A percentile compares a stretch with the other conserved stretches of the same genome.
Evolutionary conservation across 2,797 vertebrate genomes (phyloP).

Genomic region (Phylloscopus collybita): DNA sequence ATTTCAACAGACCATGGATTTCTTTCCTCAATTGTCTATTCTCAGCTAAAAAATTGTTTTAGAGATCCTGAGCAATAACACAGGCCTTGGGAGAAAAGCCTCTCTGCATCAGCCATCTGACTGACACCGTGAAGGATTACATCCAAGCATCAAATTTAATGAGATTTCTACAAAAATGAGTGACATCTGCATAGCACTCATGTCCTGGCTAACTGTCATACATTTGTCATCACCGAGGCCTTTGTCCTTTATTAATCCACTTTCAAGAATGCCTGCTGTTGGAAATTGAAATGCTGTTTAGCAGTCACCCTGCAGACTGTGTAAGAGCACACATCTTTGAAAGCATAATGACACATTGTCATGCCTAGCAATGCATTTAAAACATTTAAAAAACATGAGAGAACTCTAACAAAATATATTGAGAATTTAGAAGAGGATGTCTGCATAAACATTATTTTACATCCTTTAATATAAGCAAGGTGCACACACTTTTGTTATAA

Average conservation of each 20-base stretch:
- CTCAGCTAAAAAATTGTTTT: slow-evolving; percentile 55
- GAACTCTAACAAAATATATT: slow-evolving; percentile 2
- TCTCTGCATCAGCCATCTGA: slow-evolving; percentile 30
- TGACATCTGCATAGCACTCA: slow-evolving; percentile 60
- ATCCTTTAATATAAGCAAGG: not conserved
- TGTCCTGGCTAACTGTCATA: slow-evolving; percentile 49
- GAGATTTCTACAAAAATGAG: slow-evolving; percentile 62
- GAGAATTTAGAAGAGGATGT: not conserved
- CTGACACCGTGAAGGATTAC: slow-evolving; percentile 67
- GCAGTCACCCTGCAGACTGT: slow-evolving; percentile 14
- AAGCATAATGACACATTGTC: slow-evolving; percentile 27
- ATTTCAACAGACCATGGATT: slow-evolving; percentile 22
- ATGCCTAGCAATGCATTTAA: slow-evolving; percentile 25
- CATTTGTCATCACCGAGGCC: slow-evolving; percentile 48
- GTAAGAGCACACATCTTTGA: not conserved
- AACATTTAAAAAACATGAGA: slow-evolving; percentile 21
- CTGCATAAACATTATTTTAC: slow-evolving; percentile 11
- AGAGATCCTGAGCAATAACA: slow-evolving; percentile 45
- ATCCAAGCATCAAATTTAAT: slow-evolving; percentile 59
- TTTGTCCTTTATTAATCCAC: slow-evolving; percentile 57
- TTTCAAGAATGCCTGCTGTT: slow-evolving; percentile 47
- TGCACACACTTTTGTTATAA: not conserved
- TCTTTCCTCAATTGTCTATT: slow-evolving; percentile 39
- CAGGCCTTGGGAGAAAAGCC: not conserved
- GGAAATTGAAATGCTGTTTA: slow-evolving; percentile 57